Conservation (phyloP, 2,888 invertebrate genomes). For the Drosophila atroscutellata region DNA sequence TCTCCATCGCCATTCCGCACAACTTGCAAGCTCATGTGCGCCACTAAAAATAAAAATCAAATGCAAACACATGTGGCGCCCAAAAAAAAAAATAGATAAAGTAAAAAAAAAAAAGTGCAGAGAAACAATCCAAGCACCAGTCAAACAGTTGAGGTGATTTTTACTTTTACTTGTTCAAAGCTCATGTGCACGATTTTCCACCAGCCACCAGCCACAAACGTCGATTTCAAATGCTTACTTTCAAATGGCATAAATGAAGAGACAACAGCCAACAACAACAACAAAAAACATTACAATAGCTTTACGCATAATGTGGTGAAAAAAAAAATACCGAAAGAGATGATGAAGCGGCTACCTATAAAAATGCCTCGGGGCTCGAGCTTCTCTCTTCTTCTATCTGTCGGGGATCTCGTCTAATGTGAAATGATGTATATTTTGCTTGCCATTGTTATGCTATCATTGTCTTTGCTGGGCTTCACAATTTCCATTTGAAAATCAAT, state of each 20-base stretch:
- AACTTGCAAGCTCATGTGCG: slow-evolving; percentile 76
- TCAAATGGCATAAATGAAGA: slow-evolving; percentile 75
- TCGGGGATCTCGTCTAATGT: slow-evolving; percentile 55
- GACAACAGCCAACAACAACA: slow-evolving; percentile 49
- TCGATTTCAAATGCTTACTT: slow-evolving; percentile 78
- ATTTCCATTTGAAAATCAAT: slow-evolving; percentile 69
- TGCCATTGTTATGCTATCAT: slow-evolving; percentile 46
- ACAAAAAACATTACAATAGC: slow-evolving; percentile 37
- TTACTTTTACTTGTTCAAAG: slow-evolving; percentile 75
- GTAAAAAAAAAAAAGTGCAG: slow-evolving; percentile 16
- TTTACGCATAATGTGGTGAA: slow-evolving; percentile 41
- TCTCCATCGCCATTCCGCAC: slow-evolving; percentile 19
- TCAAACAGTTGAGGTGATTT: slow-evolving; percentile 68
- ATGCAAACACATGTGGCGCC: slow-evolving; percentile 79
- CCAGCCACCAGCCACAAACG: slow-evolving; percentile 39
- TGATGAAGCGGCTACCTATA: slow-evolving; percentile 56
- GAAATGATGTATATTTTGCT: slow-evolving; percentile 54
- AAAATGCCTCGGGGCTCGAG: slow-evolving; percentile 30
- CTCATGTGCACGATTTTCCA: slow-evolving; percentile 80
- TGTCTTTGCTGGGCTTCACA: slow-evolving; percentile 39
- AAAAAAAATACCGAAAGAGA: slow-evolving; percentile 19
- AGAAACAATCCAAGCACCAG: slow-evolving; percentile 57
- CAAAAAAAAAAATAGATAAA: slow-evolving; percentile 22
- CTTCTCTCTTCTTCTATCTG: slow-evolving; percentile 13
- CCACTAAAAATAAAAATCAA: slow-evolving; percentile 76